Percentiles rank a stretch among this genome's conserved stretches.
These are phyloP conservation scores for Cebus imitator DNA, from an alignment of 2,113 vertebrate species.

Conservation along the genomic window DNA sequence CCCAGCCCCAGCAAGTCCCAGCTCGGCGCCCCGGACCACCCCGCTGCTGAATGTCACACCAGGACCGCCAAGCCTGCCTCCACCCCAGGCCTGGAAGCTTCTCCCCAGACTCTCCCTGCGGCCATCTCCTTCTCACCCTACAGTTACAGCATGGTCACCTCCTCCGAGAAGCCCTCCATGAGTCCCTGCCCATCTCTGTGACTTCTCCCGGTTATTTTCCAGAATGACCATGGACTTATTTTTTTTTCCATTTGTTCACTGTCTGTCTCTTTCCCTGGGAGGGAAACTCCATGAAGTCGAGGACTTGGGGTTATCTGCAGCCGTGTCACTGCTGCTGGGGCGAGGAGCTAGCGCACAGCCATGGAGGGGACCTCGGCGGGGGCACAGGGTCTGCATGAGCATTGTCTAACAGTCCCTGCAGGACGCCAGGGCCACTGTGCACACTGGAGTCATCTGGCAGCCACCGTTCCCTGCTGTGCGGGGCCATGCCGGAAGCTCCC, in stretches of 20 bases:
- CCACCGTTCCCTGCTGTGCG: too few species aligned
- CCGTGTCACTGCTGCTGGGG: too few species aligned
- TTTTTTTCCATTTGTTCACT: background rate
- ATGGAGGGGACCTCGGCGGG: accelerated
- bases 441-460: too few species aligned
- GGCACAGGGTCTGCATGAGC: background rate
- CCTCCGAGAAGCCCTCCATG: background rate
- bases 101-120: background rate
- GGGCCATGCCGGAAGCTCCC: background rate
- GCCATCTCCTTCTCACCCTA: too few species aligned
- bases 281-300: accelerated
- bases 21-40: background rate
- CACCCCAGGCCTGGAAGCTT: accelerated
- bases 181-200: background rate
- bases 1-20: too few species aligned
- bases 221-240: background rate
- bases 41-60: background rate
- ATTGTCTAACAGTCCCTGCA: too few species aligned
- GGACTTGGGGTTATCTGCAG: background rate
- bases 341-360: background rate
- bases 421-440: background rate
- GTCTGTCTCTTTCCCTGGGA: background rate
- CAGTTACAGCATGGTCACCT: background rate
- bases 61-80: background rate
- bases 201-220: background rate